Evolutionary conservation across 2,113 vertebrate genomes (phyloP).

Genomic region (Channa argus): DNA sequence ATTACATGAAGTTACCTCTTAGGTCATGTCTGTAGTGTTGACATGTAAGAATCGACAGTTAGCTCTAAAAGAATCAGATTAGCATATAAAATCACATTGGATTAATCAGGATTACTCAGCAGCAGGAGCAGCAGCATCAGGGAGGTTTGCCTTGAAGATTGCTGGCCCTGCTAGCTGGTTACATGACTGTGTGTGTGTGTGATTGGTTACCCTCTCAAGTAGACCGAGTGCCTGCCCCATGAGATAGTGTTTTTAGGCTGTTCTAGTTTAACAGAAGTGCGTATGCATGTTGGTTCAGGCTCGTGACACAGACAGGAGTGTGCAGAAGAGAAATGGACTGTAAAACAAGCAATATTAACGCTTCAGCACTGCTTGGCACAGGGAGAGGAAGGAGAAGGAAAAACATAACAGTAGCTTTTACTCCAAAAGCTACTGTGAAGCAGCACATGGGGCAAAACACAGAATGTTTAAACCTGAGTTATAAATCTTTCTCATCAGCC

Average conservation of each 20-base stretch:
- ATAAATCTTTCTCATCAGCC: not conserved
- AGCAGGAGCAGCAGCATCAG: conserved; percentile 27
- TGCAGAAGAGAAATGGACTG: conserved; percentile 61
- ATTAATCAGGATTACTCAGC: conserved; percentile 68
- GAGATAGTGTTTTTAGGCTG: conserved; percentile 70
- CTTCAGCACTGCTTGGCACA: conserved; percentile 44
- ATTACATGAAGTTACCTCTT: not conserved
- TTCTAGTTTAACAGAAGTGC: conserved; percentile 61
- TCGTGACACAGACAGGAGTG: conserved; percentile 26
- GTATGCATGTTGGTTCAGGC: conserved; percentile 52
- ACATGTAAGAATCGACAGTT: conserved; percentile 34
- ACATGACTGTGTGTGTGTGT: conserved; percentile 37
- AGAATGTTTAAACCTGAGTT: no score
- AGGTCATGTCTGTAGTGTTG: conserved; percentile 15
- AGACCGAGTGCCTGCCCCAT: conserved; percentile 59
- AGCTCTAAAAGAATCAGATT: conserved; percentile 50
- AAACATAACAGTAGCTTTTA: not conserved
- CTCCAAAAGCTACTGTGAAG: no score
- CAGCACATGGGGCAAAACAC: no score
- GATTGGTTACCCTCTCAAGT: conserved; percentile 59
- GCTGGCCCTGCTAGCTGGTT: conserved; percentile 38
- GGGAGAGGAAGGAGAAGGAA: conserved; percentile 7
- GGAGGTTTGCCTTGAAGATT: conserved; percentile 63
- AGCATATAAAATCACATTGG: conserved; percentile 52
- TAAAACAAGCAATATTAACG: conserved; percentile 55